Conservation (phyloP, 1,140 invertebrate genomes). For the Cherax destructor region DNA sequence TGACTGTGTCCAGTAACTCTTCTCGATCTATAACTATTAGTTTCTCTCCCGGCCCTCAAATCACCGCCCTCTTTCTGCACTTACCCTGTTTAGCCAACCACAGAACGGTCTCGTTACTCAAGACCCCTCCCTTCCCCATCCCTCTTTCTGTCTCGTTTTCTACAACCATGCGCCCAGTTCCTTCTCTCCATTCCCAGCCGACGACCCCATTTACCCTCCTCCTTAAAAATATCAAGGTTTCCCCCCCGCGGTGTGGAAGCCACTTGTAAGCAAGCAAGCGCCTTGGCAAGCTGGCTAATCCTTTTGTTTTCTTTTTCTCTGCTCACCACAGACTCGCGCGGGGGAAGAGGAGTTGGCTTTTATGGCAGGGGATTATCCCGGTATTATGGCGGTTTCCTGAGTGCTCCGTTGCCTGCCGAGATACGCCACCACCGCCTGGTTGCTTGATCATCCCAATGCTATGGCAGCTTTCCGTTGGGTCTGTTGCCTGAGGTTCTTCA, state of each 20-base stretch:
- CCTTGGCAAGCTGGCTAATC: not conserved
- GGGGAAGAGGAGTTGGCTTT: not conserved
- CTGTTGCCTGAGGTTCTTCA: no score
- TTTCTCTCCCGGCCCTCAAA: no score
- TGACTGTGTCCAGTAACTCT: no score
- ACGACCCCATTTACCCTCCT: not conserved
- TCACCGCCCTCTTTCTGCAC: no score
- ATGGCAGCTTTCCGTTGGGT: no score
- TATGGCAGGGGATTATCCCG: not conserved
- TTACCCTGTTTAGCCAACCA: no score
- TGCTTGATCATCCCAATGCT: no score
- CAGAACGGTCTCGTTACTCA: no score
- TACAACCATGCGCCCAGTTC: not conserved
- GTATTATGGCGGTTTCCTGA: not conserved
- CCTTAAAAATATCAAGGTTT: not conserved
- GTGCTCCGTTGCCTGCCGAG: not conserved
- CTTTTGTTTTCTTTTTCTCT: slow-evolving; percentile 2
- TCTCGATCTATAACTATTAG: no score
- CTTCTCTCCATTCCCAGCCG: not conserved
- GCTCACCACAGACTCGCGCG: not conserved
- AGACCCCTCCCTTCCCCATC: not conserved
- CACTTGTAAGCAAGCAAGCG: slow-evolving; percentile 12
- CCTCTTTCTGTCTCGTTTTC: not conserved
- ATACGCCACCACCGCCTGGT: no score
- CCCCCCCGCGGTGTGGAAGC: not conserved